Percentiles rank a stretch among this genome's conserved stretches.
phyloP scores from a whole-genome alignment of 2,113 vertebrate species.

The Engraulis encrasicolus region DNA sequence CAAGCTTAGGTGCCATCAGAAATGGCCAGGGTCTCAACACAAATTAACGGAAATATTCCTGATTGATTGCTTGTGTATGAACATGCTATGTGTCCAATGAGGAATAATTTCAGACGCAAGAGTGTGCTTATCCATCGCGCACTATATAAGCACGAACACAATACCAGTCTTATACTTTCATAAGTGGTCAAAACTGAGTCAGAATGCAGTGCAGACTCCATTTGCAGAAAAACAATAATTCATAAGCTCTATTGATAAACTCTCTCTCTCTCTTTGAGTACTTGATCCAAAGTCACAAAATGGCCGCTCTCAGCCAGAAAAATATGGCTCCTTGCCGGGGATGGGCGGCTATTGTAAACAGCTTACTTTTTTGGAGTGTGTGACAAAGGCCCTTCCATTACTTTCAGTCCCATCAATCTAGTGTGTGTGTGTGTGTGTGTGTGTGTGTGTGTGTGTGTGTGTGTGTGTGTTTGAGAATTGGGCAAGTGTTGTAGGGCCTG shows the following conservation, averaged over 20 bases:
- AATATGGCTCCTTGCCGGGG: background rate
- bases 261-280: background rate
- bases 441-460: too few species aligned
- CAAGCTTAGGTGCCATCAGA: background rate
- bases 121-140: background rate
- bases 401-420: slow-evolving; percentile 53
- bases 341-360: slow-evolving; percentile 13
- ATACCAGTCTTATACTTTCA: background rate
- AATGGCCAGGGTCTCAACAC: background rate
- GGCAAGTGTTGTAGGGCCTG: slow-evolving; percentile 37
- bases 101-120: background rate
- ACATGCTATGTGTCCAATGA: background rate
- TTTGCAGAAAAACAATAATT: background rate
- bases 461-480: slow-evolving; percentile 43
- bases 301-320: background rate
- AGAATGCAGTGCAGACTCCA: background rate
- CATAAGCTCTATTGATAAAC: background rate
- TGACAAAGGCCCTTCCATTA: slow-evolving; percentile 41
- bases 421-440: too few species aligned
- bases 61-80: background rate
- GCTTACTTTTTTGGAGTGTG: background rate
- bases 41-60: background rate
- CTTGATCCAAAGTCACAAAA: background rate
- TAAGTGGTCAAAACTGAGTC: background rate
- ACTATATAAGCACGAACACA: background rate